phyloP scores from a whole-genome alignment of 2,113 vertebrate species.

The Petromus typicus region DNA sequence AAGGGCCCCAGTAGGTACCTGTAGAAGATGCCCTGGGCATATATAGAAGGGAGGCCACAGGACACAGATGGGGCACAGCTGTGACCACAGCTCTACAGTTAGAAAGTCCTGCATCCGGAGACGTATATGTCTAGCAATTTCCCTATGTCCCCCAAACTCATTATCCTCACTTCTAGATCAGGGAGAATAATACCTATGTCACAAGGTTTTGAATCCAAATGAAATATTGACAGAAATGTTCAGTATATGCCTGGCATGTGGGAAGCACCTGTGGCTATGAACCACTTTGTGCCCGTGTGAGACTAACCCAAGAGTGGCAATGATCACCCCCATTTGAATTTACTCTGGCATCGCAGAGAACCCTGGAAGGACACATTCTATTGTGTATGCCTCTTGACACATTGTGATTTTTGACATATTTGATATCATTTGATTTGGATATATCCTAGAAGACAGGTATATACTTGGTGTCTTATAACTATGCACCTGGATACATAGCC shows the following conservation, averaged over 20 bases:
- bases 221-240: not conserved
- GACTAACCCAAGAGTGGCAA: not conserved
- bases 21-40: not conserved
- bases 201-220: not conserved
- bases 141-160: not conserved
- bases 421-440: not conserved
- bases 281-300: not conserved
- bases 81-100: not conserved
- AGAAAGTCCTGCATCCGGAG: not conserved
- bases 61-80: not conserved
- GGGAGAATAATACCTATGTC: not conserved
- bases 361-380: not conserved
- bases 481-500: not conserved
- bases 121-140: not conserved
- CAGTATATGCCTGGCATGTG: too few species aligned
- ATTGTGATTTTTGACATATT: not conserved
- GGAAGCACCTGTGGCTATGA: not conserved
- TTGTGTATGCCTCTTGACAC: too few species aligned
- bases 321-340: not conserved
- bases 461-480: not conserved
- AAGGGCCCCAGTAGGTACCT: not conserved
- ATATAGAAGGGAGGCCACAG: not conserved
- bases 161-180: not conserved
- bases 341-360: not conserved
- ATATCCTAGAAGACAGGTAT: not conserved